These are phyloP conservation scores for Acropternis orthonyx DNA, from an alignment of 2,797 vertebrate species.

Conservation along the genomic window DNA sequence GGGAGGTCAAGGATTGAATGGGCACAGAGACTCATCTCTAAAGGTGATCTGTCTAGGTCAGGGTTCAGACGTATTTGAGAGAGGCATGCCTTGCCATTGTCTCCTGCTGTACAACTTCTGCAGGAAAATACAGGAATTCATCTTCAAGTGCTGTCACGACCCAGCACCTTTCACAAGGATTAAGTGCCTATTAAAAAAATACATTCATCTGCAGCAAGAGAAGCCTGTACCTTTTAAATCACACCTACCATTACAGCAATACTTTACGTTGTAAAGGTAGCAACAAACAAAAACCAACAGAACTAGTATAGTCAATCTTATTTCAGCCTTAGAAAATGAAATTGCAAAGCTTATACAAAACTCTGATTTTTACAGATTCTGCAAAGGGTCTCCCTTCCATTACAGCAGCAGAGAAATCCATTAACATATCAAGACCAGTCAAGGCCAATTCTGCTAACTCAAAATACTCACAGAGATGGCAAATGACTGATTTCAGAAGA, in stretches of 20 bases:
- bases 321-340: background rate
- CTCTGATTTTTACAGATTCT: background rate
- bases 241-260: background rate
- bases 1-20: constrained; percentile 65
- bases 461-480: background rate
- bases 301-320: background rate
- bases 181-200: constrained; percentile 62
- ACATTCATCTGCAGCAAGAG: constrained; percentile 38
- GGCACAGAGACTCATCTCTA: constrained; percentile 69
- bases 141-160: constrained; percentile 43
- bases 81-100: background rate
- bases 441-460: background rate
- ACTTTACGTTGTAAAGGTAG: background rate
- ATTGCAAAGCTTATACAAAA: background rate
- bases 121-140: constrained; percentile 56
- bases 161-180: constrained; percentile 47
- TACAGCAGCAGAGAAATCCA: background rate
- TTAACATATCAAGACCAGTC: background rate
- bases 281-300: background rate
- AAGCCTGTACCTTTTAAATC: constrained; percentile 46
- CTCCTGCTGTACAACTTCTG: background rate
- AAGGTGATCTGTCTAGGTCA: constrained; percentile 73
- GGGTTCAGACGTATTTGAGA: constrained; percentile 32
- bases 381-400: accelerated
- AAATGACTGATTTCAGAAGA: constrained; percentile 3